These are phyloP conservation scores for Tetrao urogallus DNA, from an alignment of 2,113 vertebrate species.

Conservation along the genomic window DNA sequence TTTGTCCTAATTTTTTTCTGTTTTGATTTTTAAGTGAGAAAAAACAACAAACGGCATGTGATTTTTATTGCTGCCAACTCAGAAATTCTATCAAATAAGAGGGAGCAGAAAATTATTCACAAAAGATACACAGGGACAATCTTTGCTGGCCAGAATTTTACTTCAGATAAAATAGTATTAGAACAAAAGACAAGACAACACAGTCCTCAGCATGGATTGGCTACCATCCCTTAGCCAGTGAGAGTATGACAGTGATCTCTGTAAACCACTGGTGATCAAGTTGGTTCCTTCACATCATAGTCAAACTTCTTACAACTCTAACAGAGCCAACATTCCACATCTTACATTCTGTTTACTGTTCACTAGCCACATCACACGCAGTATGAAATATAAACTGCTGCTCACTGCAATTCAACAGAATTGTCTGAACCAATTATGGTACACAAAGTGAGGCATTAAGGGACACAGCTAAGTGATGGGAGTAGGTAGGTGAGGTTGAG, in stretches of 20 bases:
- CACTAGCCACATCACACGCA: background rate
- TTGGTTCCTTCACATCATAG: background rate
- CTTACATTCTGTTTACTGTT: background rate
- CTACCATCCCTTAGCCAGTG: background rate
- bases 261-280: background rate
- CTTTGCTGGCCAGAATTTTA: background rate
- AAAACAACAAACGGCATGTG: background rate
- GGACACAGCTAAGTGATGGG: background rate
- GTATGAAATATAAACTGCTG: background rate
- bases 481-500: background rate
- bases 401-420: background rate
- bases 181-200: background rate
- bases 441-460: background rate
- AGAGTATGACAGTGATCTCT: background rate
- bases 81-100: background rate
- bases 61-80: background rate
- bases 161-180: background rate
- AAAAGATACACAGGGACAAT: background rate
- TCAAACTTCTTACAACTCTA: background rate
- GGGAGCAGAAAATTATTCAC: background rate
- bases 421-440: background rate
- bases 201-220: background rate
- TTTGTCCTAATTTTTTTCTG: background rate
- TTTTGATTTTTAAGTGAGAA: background rate
- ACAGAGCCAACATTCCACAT: background rate